Evolutionary conservation across 1,140 invertebrate genomes (phyloP).

Genomic region (Monomorium pharaonis): DNA sequence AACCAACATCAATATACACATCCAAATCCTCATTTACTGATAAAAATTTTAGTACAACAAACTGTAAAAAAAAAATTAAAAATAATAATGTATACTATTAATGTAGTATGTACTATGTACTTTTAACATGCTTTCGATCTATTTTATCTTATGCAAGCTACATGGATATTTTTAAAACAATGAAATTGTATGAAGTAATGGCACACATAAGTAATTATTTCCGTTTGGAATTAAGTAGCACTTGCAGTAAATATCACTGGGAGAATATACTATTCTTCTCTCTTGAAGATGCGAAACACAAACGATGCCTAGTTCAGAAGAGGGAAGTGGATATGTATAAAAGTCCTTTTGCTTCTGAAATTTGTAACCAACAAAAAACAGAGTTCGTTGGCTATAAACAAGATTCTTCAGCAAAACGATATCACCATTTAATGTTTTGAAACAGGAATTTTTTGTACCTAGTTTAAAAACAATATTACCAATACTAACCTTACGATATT

Average conservation of each 20-base stretch:
- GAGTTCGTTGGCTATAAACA: neutral
- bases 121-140: neutral
- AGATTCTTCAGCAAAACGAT: too few species aligned
- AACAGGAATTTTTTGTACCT: too few species aligned
- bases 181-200: neutral
- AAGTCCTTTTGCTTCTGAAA: neutral
- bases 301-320: neutral
- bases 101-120: neutral
- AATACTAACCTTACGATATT: neutral
- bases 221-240: neutral
- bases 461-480: neutral
- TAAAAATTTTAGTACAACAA: neutral
- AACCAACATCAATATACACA: neutral
- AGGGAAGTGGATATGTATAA: slow-evolving; percentile 5
- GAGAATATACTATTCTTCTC: neutral
- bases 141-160: too few species aligned
- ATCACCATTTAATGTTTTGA: too few species aligned
- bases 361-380: neutral
- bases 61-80: neutral
- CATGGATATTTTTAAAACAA: neutral
- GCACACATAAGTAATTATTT: neutral
- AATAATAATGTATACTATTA: too few species aligned
- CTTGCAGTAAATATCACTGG: neutral
- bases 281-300: neutral
- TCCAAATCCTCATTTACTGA: neutral